Evolutionary conservation across 2,888 invertebrate genomes (phyloP), one percentile per base, ranked within the genome.

Genomic region (Lucinisca nassula): DNA sequence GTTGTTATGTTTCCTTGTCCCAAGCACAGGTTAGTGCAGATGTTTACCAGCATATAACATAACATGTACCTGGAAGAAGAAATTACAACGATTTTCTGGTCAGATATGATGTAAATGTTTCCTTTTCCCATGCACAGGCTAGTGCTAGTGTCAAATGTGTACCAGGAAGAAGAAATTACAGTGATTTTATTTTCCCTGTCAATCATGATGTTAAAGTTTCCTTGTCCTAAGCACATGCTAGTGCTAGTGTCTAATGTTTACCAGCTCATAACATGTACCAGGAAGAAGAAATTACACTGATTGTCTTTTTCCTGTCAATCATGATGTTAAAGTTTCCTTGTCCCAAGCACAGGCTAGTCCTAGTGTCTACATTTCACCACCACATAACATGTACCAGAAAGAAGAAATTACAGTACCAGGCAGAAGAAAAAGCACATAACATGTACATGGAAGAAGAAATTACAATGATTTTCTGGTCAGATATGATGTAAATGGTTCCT

Each of bases 351-450:
- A 67, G 67, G 24, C 67, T 67, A 67, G 27, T 67, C 2, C 27
- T 67, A 67, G 24, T 67, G 2, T n/a, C 30, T 17, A 12, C 12
- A 8, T 27, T 21, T 30, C 17, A n/a, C 77, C 51, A 77, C 55
- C 77, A 77, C 51, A 51, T 35, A 73, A 21, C 77, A 55, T 77
- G 77, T 77, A 77, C 55, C 77, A 77, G 32, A 21, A 77, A 77
- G 17, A 30, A 40, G 40, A 40, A 40, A 40, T 10, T 40, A n/a
- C n/a, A 58, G 58, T 24, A 58, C n/a, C 27, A 58, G 58, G 58
- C 27, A 58, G 58, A n/a, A 58, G 27, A n/a, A n/a, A n/a, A n/a
- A n/a, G n/a, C 77, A 77, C 51, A 51, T 35, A 73, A 21, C 77
- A 55, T 77, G 77, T 77, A 77, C 55, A 51, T 55, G 32, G 35